phyloP scores from a whole-genome alignment of 2,888 invertebrate genomes.

The Torymus tubicola region DNA sequence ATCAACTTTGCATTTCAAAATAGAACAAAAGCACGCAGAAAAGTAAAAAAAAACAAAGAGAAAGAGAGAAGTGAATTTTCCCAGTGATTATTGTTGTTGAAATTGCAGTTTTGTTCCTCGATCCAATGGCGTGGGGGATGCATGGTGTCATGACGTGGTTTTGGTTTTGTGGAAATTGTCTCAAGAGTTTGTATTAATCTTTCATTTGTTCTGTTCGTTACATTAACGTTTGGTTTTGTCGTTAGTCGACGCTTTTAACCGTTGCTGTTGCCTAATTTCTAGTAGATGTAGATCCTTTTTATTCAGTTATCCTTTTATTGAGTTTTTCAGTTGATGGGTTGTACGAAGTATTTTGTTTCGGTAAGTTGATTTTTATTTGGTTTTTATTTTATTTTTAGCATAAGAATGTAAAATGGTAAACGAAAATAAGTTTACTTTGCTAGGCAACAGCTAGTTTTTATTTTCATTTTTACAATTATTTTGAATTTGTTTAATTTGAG shows the following conservation, averaged over 20 bases:
- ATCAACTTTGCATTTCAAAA: slow-evolving; percentile 2
- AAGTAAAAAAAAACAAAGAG: neutral
- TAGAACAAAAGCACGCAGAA: neutral
- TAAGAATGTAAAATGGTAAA: slow-evolving; percentile 4
- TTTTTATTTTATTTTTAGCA: slow-evolving; percentile 19
- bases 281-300: slow-evolving; percentile 35
- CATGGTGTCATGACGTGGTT: slow-evolving; percentile 57
- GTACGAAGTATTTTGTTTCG: slow-evolving; percentile 1
- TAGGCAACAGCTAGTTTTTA: slow-evolving; percentile 43
- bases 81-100: slow-evolving; percentile 55
- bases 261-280: slow-evolving; percentile 46
- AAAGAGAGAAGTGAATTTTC: slow-evolving; percentile 12
- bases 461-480: slow-evolving; percentile 29
- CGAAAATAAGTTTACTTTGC: slow-evolving; percentile 5
- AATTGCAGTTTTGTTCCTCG: slow-evolving; percentile 55
- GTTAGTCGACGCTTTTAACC: slow-evolving; percentile 46
- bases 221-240: slow-evolving; percentile 44
- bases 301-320: slow-evolving; percentile 15
- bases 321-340: slow-evolving; percentile 21
- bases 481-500: slow-evolving; percentile 18
- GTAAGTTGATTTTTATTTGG: neutral
- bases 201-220: slow-evolving; percentile 50
- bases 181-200: slow-evolving; percentile 55
- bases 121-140: slow-evolving; percentile 54
- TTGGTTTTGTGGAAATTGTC: slow-evolving; percentile 56